phyloP scores from a whole-genome alignment of 2,113 vertebrate genomes.

The Cheirogaleus medius region DNA sequence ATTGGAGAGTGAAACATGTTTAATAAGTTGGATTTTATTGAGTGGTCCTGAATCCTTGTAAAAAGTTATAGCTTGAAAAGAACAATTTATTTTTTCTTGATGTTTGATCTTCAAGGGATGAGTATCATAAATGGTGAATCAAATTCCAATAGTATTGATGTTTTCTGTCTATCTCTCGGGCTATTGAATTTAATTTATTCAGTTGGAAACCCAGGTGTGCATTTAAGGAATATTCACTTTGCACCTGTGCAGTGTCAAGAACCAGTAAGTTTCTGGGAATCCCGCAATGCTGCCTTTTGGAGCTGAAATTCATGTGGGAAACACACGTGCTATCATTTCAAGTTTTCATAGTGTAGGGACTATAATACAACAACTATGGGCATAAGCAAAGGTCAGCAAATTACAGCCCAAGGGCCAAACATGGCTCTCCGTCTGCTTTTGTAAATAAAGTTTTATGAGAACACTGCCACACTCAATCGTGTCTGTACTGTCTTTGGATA shows the following conservation, averaged over 20 bases:
- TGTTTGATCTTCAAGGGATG: no score
- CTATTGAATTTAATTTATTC: background rate
- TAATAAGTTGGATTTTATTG: background rate
- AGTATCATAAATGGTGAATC: fast-evolving
- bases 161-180: background rate
- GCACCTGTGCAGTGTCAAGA: background rate
- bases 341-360: background rate
- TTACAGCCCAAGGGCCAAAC: background rate
- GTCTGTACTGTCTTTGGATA: fast-evolving
- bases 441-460: background rate
- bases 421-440: background rate
- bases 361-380: background rate
- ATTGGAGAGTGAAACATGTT: background rate
- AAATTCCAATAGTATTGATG: no score
- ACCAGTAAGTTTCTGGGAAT: background rate
- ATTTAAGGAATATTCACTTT: background rate
- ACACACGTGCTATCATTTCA: fast-evolving
- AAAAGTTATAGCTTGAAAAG: background rate
- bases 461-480: background rate
- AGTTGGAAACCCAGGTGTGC: background rate
- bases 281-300: no score
- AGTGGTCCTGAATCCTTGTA: background rate
- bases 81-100: background rate
- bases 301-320: background rate
- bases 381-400: background rate